A percentile compares a stretch with the other conserved stretches of the same genome.
phyloP scores from a whole-genome alignment of 2,797 vertebrate species.

The Malurus splendens region DNA sequence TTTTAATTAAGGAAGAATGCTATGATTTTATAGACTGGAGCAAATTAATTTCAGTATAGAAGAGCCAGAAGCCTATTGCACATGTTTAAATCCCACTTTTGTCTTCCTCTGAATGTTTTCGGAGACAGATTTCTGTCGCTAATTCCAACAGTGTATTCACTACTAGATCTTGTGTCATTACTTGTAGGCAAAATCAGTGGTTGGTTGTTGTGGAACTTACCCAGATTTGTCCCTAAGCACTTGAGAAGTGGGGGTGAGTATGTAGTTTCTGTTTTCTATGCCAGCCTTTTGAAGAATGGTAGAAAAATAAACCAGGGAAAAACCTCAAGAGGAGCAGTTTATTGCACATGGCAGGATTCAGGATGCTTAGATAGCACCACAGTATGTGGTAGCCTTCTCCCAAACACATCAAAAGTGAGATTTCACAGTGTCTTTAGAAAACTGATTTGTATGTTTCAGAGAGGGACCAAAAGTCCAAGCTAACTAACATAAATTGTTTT shows the following conservation, averaged over 20 bases:
- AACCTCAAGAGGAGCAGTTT: background rate
- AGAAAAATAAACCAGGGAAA: background rate
- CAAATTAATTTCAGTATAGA: background rate
- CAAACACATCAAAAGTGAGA: background rate
- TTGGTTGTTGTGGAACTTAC: background rate
- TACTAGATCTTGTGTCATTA: background rate
- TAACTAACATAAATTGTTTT: background rate
- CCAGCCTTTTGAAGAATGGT: background rate
- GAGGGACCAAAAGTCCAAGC: background rate
- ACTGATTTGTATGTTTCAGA: background rate
- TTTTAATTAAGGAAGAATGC: background rate
- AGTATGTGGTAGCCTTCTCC: background rate
- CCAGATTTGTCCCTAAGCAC: background rate
- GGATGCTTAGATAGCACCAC: background rate
- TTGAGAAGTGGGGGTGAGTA: background rate
- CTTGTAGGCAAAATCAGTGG: background rate
- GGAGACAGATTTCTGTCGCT: background rate
- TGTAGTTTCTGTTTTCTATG: background rate
- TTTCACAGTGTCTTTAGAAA: background rate
- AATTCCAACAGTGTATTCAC: background rate
- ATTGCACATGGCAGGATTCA: background rate
- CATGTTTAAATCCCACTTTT: background rate
- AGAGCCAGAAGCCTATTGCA: background rate
- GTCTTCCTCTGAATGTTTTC: background rate
- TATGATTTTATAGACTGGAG: background rate